Evolutionary conservation across 2,888 invertebrate species (phyloP), one percentile per base, ranked within the genome.

Genomic region (Callyntrura guangdongensis): DNA sequence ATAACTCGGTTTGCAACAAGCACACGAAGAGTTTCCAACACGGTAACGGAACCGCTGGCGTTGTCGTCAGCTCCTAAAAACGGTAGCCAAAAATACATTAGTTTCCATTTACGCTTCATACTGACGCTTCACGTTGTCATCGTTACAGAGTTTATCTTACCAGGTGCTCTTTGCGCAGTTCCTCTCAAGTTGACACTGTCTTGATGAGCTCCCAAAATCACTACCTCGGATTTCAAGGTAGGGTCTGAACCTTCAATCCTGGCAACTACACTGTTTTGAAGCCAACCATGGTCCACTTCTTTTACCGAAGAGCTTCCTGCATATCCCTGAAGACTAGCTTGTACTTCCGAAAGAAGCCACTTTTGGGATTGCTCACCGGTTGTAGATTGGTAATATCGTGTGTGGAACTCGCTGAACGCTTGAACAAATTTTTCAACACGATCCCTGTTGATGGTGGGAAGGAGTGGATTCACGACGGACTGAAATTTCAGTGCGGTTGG

Each of bases 61-160:
- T 92, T 92, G 64, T 92, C 92, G 59, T 92, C 91, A 27, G 91
- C 91, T 11, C 92, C 92, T 89, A 17, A 47, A 85, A 64, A 45
- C n/a, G n/a, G n/a, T n/a, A n/a, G n/a, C n/a, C n/a, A n/a, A n/a
- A n/a, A 36, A 36, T 36, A 36, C 36, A 36, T 36, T n/a, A n/a
- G n/a, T 36, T 25, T 64, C 8, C 17, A 64, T 9, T 56, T 14
- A 12, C n/a, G 56, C 9, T 56, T 11, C 6, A 4, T 12, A 72
- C 5, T 27, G 1, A 72, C 3, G 5, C 72, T 17, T 36, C 27
- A 72, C 14, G n/a, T 17, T 27, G 36, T 72, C 45, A 47, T 8
- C 17, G 45, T 53, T 12, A 22, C 5, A 77, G 9, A 45, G 8
- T 25, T 17, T 74, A 11, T 56, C 49, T 49, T 59, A 89, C 89